Percentiles rank a stretch among this genome's conserved stretches.
phyloP scores from a whole-genome alignment of 2,888 invertebrate genomes.

The Drosophila imparisetae region DNA sequence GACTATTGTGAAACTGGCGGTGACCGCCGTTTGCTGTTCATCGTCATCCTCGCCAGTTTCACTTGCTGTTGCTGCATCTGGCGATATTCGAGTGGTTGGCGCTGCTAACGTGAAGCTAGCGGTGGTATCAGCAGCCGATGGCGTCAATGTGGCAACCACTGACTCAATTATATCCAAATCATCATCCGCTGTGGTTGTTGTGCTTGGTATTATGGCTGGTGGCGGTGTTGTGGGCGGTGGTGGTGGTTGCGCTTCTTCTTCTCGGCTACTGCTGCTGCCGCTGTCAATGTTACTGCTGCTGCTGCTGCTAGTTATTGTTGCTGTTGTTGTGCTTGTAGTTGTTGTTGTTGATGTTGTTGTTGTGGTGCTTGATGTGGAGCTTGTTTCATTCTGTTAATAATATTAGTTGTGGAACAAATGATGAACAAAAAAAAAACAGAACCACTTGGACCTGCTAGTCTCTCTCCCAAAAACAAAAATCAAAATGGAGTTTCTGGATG shows the following conservation, averaged over 20 bases:
- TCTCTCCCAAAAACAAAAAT: conserved; percentile 64
- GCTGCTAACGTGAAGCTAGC: conserved; percentile 82
- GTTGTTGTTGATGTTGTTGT: conserved; percentile 58
- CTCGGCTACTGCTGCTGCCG: conserved; percentile 43
- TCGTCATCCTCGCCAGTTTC: conserved; percentile 38
- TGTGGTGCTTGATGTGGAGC: conserved; percentile 66
- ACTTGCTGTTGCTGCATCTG: conserved; percentile 14
- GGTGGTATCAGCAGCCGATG: conserved; percentile 70
- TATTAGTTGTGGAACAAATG: conserved; percentile 82
- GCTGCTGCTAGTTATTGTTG: conserved; percentile 47
- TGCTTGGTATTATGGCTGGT: conserved; percentile 81
- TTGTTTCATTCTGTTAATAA: conserved; percentile 84
- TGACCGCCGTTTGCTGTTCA: conserved; percentile 63
- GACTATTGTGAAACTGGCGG: conserved; percentile 81
- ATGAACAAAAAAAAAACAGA: conserved; percentile 56
- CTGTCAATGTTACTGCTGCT: conserved; percentile 45
- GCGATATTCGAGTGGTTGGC: conserved; percentile 44
- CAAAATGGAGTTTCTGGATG: conserved; percentile 52
- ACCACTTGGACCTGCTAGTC: conserved; percentile 51
- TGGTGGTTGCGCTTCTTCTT: conserved; percentile 83
- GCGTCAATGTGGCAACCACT: conserved; percentile 40
- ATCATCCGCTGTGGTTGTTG: conserved; percentile 82
- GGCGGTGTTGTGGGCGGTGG: conserved; percentile 80
- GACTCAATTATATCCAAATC: conserved; percentile 68
- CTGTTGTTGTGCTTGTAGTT: conserved; percentile 38